Conservation (phyloP, 2,888 invertebrate species). For the Ethmia dodecea region DNA sequence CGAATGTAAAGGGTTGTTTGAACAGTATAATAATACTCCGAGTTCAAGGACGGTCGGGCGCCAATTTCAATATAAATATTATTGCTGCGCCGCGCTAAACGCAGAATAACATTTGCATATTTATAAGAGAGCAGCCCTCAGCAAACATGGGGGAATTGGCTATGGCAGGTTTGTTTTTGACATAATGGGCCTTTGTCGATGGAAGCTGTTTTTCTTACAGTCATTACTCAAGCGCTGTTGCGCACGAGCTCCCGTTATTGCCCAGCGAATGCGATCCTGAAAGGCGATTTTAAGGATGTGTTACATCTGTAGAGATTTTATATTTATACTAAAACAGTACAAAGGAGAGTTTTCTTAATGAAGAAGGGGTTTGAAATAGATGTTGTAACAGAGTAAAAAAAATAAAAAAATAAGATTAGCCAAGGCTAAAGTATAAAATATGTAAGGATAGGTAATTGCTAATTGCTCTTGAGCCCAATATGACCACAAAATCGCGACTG, state of each 20-base stretch:
- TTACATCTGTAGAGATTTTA: too few relatives aligned
- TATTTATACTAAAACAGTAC: too few relatives aligned
- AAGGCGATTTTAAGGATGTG: too few relatives aligned
- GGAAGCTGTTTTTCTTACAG: slow-evolving; percentile 43
- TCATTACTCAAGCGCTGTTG: slow-evolving; percentile 21
- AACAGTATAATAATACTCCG: slow-evolving; percentile 54
- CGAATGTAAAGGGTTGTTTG: slow-evolving; percentile 56
- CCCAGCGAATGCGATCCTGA: too few relatives aligned
- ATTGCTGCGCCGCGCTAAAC: slow-evolving; percentile 66
- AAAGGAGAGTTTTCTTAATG: too few relatives aligned
- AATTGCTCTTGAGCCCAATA: too few relatives aligned
- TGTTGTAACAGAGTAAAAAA: too few relatives aligned
- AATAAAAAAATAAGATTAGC: too few relatives aligned
- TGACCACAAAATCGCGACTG: too few relatives aligned
- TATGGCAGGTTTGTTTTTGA: slow-evolving; percentile 61
- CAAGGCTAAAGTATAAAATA: too few relatives aligned
- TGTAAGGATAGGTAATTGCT: too few relatives aligned
- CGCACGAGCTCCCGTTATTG: slow-evolving; percentile 41
- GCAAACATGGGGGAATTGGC: slow-evolving; percentile 64
- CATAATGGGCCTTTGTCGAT: slow-evolving; percentile 62
- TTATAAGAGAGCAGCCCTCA: slow-evolving; percentile 67
- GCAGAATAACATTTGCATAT: slow-evolving; percentile 73
- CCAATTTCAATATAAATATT: slow-evolving; percentile 71
- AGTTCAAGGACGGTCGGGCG: slow-evolving; percentile 59
- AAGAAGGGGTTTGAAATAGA: too few relatives aligned